Evolutionary conservation across 2,888 invertebrate genomes (phyloP), one percentile per base, ranked within the genome.

Genomic region (Calliphora vomitoria): DNA sequence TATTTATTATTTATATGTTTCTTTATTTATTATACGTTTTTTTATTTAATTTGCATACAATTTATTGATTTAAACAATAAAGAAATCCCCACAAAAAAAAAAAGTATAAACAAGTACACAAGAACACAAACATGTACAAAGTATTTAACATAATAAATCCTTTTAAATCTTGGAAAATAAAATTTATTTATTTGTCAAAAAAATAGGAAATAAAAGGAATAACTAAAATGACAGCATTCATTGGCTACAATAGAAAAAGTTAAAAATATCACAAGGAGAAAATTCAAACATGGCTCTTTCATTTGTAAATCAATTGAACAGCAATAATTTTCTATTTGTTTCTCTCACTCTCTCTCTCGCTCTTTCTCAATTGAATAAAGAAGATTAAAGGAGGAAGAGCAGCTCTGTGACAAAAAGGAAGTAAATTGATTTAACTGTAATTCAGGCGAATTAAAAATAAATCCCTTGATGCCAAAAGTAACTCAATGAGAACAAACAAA

Each of bases 11-110:
- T 1, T 2, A 25, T 25, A 25, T 44, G 13, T 44, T 10, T 11
- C 13, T 13, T 47, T 71, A 11, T 53, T 71, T 68, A 38, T 66
- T 66, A 20, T 44, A 15, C 18, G 3, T 44, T 68, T 50, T 68
- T 50, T 47, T 69, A 71, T 71, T 71, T 35, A 71, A 71, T 71
- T 71, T 71, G n/a, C 69, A 35, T 71, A 53, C 8, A 71, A 68
- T 68, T 68, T 71, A 71, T 71, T 31, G 50, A 8, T 71, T 69
- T 53, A 71, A 71, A 71, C 8, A 69, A 69, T 25, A 68, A 25
- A 18, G 31, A 18, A 20, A 47, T 62, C 18, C n/a, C 4, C 25
- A 25, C 25, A 64, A 2, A 50, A n/a, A 50, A 69, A n/a, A n/a
- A 60, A 60, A 60, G 13, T 6, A 11, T 25, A 31, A 60, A 60